Conservation (phyloP, 2,888 invertebrate genomes). For the Octodonta nipae region DNA sequence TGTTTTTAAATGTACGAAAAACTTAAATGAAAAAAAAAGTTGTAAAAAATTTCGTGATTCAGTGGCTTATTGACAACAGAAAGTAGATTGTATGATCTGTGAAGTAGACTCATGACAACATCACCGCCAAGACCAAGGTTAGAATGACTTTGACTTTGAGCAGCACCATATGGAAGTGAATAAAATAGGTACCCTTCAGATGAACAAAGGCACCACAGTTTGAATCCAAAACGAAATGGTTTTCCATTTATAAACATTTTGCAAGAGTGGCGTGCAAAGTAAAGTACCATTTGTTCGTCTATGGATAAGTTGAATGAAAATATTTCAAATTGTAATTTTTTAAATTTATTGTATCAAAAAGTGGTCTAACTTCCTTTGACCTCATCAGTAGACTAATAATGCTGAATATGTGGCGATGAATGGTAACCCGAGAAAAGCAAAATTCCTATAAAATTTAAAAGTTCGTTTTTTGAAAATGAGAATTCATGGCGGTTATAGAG, state of each 20-base stretch:
- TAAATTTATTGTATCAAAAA: slow-evolving; percentile 1
- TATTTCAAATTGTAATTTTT: slow-evolving; percentile 4
- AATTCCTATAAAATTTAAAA: too few species aligned
- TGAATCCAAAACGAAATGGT: slow-evolving; percentile 21
- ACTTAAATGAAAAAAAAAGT: slow-evolving; percentile 13
- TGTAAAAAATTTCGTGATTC: slow-evolving; percentile 14
- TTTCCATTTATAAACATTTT: slow-evolving; percentile 21
- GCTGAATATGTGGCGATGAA: too few species aligned
- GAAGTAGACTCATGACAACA: too few species aligned
- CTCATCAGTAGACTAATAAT: slow-evolving; percentile 5
- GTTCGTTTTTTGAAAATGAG: slow-evolving; percentile 4
- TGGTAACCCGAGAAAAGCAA: too few species aligned
- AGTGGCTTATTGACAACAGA: slow-evolving; percentile 12
- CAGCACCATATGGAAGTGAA: slow-evolving; percentile 19
- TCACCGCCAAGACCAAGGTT: too few species aligned
- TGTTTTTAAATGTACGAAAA: slow-evolving; percentile 9
- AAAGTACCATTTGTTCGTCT: slow-evolving; percentile 18
- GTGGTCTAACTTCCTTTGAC: slow-evolving; percentile 2
- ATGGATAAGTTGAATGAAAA: slow-evolving; percentile 17
- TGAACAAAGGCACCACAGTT: slow-evolving; percentile 19
- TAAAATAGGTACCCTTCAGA: slow-evolving; percentile 18
- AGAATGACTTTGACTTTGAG: too few species aligned
- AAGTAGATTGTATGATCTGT: slow-evolving; percentile 11
- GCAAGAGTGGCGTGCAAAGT: slow-evolving; percentile 19
- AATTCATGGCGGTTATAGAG: slow-evolving; percentile 9